These are phyloP conservation scores for Daubentonia madagascariensis DNA, from an alignment of 2,113 vertebrate genomes.

Conservation along the genomic window DNA sequence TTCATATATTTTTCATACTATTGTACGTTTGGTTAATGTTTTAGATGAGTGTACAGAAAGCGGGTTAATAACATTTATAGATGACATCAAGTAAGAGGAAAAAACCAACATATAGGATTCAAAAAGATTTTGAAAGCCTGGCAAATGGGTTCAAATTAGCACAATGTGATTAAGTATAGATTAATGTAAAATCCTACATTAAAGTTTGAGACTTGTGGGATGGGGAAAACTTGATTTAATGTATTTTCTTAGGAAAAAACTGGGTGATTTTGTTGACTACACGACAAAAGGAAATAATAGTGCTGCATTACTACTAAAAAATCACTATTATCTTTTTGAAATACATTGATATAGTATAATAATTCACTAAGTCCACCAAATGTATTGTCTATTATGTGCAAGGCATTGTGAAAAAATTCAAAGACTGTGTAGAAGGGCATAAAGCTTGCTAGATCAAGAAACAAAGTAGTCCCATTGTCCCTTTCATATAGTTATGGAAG, in stretches of 20 bases:
- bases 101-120: neutral
- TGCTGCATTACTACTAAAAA: neutral
- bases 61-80: neutral
- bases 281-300: neutral
- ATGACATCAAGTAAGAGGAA: neutral
- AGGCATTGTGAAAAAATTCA: neutral
- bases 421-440: neutral
- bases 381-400: neutral
- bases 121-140: neutral
- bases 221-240: neutral
- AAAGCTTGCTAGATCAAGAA: neutral
- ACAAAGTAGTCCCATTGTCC: neutral
- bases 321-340: neutral
- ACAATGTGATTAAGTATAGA: neutral
- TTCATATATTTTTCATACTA: neutral
- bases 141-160: neutral
- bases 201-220: neutral
- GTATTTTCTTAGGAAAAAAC: neutral
- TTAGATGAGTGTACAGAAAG: neutral
- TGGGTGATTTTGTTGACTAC: neutral
- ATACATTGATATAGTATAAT: neutral
- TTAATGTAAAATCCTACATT: neutral
- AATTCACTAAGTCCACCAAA: neutral
- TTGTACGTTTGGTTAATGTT: neutral
- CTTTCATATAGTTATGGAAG: neutral